Base-by-base conservation (phyloP, 2,888 invertebrate species). In the Odontomyia ornata region DNA sequence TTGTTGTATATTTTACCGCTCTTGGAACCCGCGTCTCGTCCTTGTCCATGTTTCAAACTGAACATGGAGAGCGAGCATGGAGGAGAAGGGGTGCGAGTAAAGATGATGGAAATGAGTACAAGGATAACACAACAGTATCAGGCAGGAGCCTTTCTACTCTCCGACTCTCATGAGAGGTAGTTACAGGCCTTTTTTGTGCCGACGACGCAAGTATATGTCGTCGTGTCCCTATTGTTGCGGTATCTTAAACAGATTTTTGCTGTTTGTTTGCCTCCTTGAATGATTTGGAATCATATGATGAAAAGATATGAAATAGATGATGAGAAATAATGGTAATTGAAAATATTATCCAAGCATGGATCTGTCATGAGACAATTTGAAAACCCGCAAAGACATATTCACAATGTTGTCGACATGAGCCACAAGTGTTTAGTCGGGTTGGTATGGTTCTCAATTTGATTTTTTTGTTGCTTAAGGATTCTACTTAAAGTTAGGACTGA, bases 161-260 rank as follows among this genome's bases (percentile, higher is more conserved):
- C n/a, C n/a, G n/a, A 36, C 36, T 36, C 36, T 36, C 36, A 9
- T n/a, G 56, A 27, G n/a, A n/a, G 25, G 28, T 28, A 52, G 56
- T 72, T 72, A 18, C 5, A 36, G 56, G 56, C 71, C 71, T 72
- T 56, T 69, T 72, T 30, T 18, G 3, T 65, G 18, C 52, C 52
- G 18, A 52, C n/a, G n/a, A n/a, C n/a, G n/a, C n/a, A n/a, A n/a
- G n/a, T n/a, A 15, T 65, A 65, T 65, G 65, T 65, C 65, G 65
- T 30, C 65, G 36, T 3, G 36, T 36, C 15, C 71, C 71, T 56
- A 56, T 72, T 72, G 52, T 72, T 72, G 52, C 52, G 71, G 71
- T 47, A 72, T 72, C 71, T 72, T 72, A 30, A 72, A 72, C 52
- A 72, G 71, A 52, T 72, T 72, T 72, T n/a, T 52, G 23, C 46